Conservation (phyloP, 2,113 vertebrate genomes). For the Albula goreensis region DNA sequence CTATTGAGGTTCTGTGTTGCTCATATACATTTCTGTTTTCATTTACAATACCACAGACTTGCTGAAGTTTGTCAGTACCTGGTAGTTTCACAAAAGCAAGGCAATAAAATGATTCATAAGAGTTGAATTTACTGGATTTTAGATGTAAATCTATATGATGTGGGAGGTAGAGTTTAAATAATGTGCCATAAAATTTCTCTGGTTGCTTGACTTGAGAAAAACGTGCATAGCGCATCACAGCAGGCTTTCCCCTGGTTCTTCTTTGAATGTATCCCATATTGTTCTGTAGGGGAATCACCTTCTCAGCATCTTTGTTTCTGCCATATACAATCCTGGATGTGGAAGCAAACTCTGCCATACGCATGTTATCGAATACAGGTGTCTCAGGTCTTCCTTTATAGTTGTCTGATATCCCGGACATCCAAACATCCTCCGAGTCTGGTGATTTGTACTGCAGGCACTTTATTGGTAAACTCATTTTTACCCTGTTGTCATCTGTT, state of each 20-base stretch:
- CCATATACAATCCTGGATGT: constrained; percentile 32
- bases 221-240: constrained; percentile 20
- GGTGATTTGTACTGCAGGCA: constrained; percentile 7
- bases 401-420: constrained; percentile 36
- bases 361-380: constrained; percentile 34
- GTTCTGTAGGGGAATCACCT: constrained; percentile 21
- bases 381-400: constrained; percentile 37
- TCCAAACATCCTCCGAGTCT: constrained; percentile 30
- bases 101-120: constrained; percentile 16
- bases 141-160: constrained; percentile 11
- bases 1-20: constrained; percentile 17
- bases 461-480: constrained; percentile 4
- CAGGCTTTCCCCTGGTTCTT: constrained; percentile 9
- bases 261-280: constrained; percentile 30
- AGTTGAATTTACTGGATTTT: neutral
- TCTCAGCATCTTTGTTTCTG: neutral
- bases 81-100: constrained; percentile 21
- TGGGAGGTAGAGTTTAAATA: constrained; percentile 30
- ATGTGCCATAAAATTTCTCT: constrained; percentile 26
- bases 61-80: neutral
- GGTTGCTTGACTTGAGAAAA: constrained; percentile 21
- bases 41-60: constrained; percentile 22
- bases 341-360: constrained; percentile 39
- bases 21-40: constrained; percentile 22
- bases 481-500: constrained; percentile 31